Evolutionary conservation across 2,888 invertebrate species (phyloP).

Genomic region (Meteorus cinctellus): DNA sequence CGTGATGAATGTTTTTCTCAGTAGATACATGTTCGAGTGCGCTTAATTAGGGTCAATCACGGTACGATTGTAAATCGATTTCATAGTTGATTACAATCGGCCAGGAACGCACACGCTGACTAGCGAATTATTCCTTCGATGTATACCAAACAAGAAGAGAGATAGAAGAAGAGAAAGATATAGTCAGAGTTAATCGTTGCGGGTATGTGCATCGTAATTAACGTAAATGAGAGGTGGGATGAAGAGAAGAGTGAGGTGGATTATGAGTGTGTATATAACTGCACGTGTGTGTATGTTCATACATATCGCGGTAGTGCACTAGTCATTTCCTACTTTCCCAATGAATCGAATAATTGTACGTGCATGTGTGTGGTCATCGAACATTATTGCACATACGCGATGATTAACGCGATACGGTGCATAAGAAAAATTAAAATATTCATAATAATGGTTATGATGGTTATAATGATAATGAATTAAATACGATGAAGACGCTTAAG

Average conservation of each 20-base stretch:
- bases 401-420: background rate
- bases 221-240: slow-evolving; percentile 33
- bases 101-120: slow-evolving; percentile 46
- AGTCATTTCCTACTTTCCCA: slow-evolving; percentile 67
- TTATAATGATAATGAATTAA: background rate
- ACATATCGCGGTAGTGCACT: background rate
- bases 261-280: background rate
- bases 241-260: background rate
- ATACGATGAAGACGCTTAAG: too few species aligned
- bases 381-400: background rate
- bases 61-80: slow-evolving; percentile 64
- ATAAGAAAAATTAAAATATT: slow-evolving; percentile 15
- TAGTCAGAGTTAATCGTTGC: slow-evolving; percentile 38
- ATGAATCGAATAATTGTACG: slow-evolving; percentile 55
- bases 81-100: slow-evolving; percentile 56
- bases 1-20: slow-evolving; percentile 64
- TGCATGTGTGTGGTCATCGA: slow-evolving; percentile 37
- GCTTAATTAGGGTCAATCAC: slow-evolving; percentile 70
- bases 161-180: background rate
- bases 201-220: slow-evolving; percentile 39
- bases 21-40: slow-evolving; percentile 53
- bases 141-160: slow-evolving; percentile 1
- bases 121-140: slow-evolving; percentile 46
- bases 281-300: background rate
- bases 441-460: background rate